phyloP scores from a whole-genome alignment of 1,140 invertebrate genomes.

The Hylaeus anthracinus region DNA sequence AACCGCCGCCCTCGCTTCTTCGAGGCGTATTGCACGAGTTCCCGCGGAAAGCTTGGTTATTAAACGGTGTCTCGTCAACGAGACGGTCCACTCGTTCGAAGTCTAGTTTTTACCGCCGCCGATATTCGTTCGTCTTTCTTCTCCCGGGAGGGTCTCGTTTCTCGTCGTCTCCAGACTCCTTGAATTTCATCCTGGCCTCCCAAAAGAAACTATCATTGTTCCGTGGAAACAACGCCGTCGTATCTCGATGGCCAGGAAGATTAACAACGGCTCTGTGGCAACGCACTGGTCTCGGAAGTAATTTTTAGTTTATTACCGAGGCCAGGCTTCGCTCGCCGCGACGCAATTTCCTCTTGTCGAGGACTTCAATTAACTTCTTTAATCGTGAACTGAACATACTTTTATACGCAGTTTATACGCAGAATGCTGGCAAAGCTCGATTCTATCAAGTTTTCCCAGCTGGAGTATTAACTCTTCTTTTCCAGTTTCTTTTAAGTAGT shows the following conservation, averaged over 20 bases:
- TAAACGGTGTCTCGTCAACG: conserved; percentile 12
- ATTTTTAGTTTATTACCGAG: conserved; percentile 38
- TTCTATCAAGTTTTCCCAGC: too few relatives aligned
- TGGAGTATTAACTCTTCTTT: too few relatives aligned
- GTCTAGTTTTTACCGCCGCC: background rate
- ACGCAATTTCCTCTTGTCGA: conserved; percentile 30
- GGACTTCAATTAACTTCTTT: conserved; percentile 54
- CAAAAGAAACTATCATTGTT: background rate
- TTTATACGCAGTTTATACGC: conserved; percentile 23
- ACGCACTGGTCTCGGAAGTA: conserved; percentile 2
- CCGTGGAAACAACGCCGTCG: background rate
- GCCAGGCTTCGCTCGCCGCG: background rate
- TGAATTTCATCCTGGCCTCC: background rate
- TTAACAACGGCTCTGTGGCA: background rate
- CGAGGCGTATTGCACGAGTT: background rate
- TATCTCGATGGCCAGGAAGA: background rate
- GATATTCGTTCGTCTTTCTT: background rate
- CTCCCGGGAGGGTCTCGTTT: background rate
- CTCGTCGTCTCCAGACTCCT: background rate
- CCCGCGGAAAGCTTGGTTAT: background rate
- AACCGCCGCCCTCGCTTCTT: conserved; percentile 30
- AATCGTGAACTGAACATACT: background rate
- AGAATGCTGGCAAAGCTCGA: too few relatives aligned
- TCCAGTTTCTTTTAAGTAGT: too few relatives aligned
- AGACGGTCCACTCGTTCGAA: background rate